phyloP scores from a whole-genome alignment of 2,797 vertebrate species.

The Ceryle rudis region DNA sequence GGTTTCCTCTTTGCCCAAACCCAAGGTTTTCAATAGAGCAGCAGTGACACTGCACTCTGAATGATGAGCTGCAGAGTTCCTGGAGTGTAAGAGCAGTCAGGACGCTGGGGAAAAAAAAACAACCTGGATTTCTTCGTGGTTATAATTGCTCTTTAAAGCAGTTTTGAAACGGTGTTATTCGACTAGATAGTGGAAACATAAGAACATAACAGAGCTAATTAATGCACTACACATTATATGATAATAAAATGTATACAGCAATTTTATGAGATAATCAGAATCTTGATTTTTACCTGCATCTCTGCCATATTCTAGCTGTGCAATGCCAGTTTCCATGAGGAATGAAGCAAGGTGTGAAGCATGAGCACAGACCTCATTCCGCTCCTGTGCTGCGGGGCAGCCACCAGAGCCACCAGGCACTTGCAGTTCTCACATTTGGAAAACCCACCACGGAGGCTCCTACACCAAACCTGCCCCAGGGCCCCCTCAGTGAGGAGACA shows the following conservation, averaged over 20 bases:
- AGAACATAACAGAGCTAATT: not conserved
- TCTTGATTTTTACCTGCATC: not conserved
- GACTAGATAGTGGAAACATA: not conserved
- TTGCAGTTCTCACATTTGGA: too few species aligned
- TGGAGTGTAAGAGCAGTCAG: not conserved
- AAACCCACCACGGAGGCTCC: not conserved
- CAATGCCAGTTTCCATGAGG: not conserved
- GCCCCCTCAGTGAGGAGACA: not conserved
- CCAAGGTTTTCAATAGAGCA: not conserved
- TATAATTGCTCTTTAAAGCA: not conserved
- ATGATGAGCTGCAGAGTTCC: not conserved
- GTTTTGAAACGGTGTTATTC: not conserved
- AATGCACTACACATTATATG: not conserved
- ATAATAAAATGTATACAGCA: not conserved
- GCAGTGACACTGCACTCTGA: not conserved
- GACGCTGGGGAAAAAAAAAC: not conserved
- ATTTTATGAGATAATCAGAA: not conserved
- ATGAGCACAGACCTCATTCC: not conserved
- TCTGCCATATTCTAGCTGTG: not conserved
- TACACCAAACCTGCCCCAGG: fast-evolving
- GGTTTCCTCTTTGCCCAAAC: not conserved
- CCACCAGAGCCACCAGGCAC: not conserved
- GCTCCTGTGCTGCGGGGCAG: fast-evolving
- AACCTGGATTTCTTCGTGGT: not conserved
- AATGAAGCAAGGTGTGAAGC: not conserved